phyloP scores from a whole-genome alignment of 2,888 invertebrate genomes.

The Cheiracanthium punctorium region DNA sequence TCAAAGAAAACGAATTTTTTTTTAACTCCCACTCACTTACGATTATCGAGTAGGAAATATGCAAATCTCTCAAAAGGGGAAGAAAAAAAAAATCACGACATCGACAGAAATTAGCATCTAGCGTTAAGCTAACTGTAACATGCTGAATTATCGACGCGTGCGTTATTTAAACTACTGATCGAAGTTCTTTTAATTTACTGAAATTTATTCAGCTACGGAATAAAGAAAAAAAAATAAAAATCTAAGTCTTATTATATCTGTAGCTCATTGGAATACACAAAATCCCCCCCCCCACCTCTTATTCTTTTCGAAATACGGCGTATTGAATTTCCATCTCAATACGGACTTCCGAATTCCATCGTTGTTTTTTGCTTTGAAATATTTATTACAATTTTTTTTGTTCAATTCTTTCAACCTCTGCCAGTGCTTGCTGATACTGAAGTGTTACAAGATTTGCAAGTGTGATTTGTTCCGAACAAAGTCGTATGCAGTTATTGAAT shows the following conservation, averaged over 20 bases:
- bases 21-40: no score
- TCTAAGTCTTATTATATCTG: conserved; percentile 43
- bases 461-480: conserved; percentile 57
- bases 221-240: conserved; percentile 48
- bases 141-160: not conserved
- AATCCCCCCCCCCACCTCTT: not conserved
- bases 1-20: no score
- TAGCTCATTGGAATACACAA: conserved; percentile 8
- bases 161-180: conserved; percentile 4
- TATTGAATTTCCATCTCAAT: conserved; percentile 64
- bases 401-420: no score
- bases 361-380: conserved; percentile 48
- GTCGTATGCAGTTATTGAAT: conserved; percentile 64
- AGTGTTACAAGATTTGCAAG: conserved; percentile 62
- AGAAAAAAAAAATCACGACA: not conserved
- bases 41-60: no score
- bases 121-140: not conserved
- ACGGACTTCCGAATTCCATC: conserved; percentile 27
- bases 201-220: conserved; percentile 63
- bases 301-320: not conserved
- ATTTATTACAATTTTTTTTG: conserved; percentile 12
- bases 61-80: no score
- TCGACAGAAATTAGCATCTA: not conserved
- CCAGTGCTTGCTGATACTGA: conserved; percentile 1
- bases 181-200: conserved; percentile 48